Evolutionary conservation across 2,113 vertebrate genomes (phyloP).

Genomic region (Choloepus hoffmanni): DNA sequence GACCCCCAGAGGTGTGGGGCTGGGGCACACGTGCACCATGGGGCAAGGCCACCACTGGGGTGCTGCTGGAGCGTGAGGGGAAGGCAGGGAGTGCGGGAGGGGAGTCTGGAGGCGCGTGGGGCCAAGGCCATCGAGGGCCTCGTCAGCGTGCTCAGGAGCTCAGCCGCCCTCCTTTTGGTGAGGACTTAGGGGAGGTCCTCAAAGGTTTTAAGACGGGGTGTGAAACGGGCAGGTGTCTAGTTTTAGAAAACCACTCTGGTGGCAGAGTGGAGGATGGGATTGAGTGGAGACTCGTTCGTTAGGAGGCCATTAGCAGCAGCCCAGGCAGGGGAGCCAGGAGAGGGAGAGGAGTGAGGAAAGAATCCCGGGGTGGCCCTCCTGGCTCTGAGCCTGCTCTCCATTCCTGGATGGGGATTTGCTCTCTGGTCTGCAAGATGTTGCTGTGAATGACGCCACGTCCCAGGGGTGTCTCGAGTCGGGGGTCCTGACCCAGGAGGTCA

Average conservation of each 20-base stretch:
- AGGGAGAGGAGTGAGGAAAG: not conserved
- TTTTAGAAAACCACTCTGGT: not conserved
- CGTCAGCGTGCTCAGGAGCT: not conserved
- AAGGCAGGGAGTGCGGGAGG: not conserved
- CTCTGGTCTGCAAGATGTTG: too few species aligned
- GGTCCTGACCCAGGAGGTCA: not conserved
- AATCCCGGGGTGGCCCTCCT: not conserved
- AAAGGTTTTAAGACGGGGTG: not conserved
- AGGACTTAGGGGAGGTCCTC: not conserved
- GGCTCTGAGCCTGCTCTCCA: not conserved
- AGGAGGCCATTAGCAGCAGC: not conserved
- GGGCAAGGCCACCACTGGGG: not conserved
- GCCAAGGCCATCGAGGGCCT: not conserved
- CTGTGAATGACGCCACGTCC: not conserved
- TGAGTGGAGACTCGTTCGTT: not conserved
- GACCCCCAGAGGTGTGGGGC: not conserved
- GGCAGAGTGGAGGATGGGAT: not conserved
- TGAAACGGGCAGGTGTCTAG: not conserved
- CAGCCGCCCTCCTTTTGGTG: not conserved
- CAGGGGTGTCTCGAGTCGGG: not conserved
- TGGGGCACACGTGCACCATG: not conserved
- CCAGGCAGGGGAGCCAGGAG: not conserved
- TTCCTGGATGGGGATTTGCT: not conserved
- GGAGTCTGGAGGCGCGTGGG: not conserved
- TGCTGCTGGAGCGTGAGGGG: not conserved